Percentiles rank a stretch among this genome's conserved stretches.
Conservation (phyloP, 2,888 invertebrate genomes). For the Cataglyphis livida region DNA sequence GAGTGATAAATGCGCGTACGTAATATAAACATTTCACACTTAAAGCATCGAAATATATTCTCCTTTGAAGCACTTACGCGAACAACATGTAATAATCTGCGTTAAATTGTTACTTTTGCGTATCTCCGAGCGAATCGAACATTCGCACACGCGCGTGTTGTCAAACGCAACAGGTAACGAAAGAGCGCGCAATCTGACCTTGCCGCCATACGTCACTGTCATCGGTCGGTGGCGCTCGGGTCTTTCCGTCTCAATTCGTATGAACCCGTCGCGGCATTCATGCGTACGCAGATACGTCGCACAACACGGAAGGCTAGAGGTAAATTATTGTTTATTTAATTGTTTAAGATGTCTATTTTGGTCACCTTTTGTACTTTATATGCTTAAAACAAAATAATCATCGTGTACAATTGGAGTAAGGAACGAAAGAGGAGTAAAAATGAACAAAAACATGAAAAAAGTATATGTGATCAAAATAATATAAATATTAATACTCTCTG, state of each 20-base stretch:
- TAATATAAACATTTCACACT: not conserved
- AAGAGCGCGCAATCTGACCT: slow-evolving; percentile 55
- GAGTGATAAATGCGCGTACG: not conserved
- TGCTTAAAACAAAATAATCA: not conserved
- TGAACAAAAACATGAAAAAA: not conserved
- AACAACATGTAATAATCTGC: not conserved
- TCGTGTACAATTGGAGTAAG: not conserved
- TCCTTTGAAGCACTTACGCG: not conserved
- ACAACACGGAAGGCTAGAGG: not conserved
- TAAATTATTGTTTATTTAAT: not conserved
- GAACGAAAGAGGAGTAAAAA: not conserved
- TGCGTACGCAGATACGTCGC: too few relatives aligned
- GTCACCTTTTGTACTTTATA: too few relatives aligned
- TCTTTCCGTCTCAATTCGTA: not conserved
- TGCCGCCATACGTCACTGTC: not conserved
- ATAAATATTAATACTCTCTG: not conserved
- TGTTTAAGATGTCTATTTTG: not conserved
- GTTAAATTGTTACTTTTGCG: not conserved
- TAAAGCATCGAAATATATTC: not conserved
- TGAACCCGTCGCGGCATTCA: not conserved
- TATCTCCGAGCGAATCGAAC: not conserved
- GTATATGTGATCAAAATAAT: too few relatives aligned
- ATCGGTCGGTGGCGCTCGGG: slow-evolving; percentile 3
- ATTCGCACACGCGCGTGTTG: not conserved
- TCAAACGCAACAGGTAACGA: slow-evolving; percentile 72